These are phyloP conservation scores for Drosophila paramelanica DNA, from an alignment of 2,888 invertebrate species.

Conservation along the genomic window DNA sequence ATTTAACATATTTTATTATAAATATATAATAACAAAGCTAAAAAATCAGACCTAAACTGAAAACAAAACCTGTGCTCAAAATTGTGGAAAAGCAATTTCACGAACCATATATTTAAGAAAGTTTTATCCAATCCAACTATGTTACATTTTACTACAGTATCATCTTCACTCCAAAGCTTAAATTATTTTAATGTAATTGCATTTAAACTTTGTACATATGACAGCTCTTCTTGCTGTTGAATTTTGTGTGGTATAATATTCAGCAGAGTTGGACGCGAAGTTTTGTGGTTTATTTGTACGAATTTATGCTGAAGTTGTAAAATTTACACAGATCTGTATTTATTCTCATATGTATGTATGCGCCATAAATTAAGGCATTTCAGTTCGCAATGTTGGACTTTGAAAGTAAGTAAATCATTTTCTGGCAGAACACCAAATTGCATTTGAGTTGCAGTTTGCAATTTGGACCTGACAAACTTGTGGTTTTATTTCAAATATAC, in stretches of 20 bases:
- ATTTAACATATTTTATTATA: no score
- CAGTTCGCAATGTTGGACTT: conserved; percentile 3
- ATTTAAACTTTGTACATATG: not conserved
- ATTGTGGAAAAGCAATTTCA: no score
- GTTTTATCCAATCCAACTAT: no score
- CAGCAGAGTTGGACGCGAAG: not conserved
- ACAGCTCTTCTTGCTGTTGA: not conserved
- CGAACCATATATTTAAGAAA: no score
- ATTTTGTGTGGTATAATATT: not conserved
- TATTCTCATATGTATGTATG: not conserved
- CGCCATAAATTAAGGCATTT: not conserved
- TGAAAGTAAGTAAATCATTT: conserved; percentile 17
- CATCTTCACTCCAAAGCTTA: no score
- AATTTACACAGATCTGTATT: not conserved
- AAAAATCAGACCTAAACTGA: no score
- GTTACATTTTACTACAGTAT: no score
- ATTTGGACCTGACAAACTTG: conserved; percentile 16
- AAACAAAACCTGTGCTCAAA: no score
- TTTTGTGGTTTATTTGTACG: not conserved
- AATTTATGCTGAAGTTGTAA: not conserved
- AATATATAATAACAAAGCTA: no score
- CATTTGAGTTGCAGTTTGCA: conserved; percentile 21
- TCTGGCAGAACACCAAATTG: conserved; percentile 1
- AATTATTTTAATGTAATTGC: not conserved
- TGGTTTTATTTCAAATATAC: not conserved